Conservation (phyloP, 2,113 vertebrate genomes). For the Nothocercus nigrocapillus region DNA sequence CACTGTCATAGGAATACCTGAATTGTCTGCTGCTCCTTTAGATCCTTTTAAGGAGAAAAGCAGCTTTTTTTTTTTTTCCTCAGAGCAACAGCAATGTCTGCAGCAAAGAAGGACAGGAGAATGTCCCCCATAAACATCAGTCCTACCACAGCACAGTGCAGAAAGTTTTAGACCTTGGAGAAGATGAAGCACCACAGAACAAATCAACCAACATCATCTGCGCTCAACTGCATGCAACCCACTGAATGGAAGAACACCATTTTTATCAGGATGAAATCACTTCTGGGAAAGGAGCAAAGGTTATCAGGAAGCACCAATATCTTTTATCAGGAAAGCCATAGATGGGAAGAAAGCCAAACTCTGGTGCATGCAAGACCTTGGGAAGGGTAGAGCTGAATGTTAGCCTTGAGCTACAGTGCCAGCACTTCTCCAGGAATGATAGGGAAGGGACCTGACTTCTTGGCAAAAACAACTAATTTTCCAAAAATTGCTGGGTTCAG, state of each 20-base stretch:
- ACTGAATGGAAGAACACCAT: background rate
- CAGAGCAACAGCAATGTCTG: background rate
- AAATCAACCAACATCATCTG: background rate
- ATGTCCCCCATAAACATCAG: background rate
- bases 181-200: background rate
- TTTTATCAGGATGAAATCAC: background rate
- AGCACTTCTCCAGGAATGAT: background rate
- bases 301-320: background rate
- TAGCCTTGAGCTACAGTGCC: background rate
- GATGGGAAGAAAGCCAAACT: background rate
- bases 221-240: background rate
- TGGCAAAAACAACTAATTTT: rapidly evolving
- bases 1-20: rapidly evolving
- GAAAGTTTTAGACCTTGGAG: background rate
- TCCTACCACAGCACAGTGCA: background rate
- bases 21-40: background rate
- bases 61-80: too few relatives aligned
- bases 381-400: background rate
- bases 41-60: background rate
- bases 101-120: background rate
- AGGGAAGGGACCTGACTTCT: background rate
- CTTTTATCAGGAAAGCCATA: background rate
- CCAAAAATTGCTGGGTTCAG: background rate
- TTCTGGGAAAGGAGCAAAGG: background rate
- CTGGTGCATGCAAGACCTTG: background rate